Evolutionary conservation across 2,888 invertebrate species (phyloP).

Genomic region (Coenonympha arcania): DNA sequence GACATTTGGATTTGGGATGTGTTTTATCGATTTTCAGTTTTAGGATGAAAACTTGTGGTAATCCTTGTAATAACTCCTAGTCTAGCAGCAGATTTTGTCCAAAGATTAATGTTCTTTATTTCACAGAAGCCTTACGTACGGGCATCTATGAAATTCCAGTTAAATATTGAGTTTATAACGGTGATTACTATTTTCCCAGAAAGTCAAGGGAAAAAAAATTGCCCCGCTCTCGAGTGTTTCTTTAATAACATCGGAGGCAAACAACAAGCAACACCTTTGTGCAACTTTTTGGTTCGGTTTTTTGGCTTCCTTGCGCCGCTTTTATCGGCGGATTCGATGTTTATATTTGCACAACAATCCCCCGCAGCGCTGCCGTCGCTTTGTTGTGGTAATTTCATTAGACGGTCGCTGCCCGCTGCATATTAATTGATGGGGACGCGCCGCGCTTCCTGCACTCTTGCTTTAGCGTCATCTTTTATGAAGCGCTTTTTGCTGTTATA

Average conservation of each 20-base stretch:
- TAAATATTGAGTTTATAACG: no score
- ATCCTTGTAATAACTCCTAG: no score
- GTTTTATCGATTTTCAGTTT: no score
- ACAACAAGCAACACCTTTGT: constrained; percentile 22
- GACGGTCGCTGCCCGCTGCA: constrained; percentile 55
- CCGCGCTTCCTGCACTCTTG: constrained; percentile 41
- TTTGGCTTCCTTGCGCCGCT: constrained; percentile 31
- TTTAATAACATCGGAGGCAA: constrained; percentile 18
- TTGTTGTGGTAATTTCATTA: constrained; percentile 72
- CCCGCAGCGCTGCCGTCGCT: constrained; percentile 46
- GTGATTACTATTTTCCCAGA: neutral
- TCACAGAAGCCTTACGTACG: no score
- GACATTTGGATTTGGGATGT: no score
- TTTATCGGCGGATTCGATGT: constrained; percentile 61
- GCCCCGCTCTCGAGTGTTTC: constrained; percentile 5
- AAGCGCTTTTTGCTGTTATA: constrained; percentile 24
- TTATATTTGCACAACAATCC: constrained; percentile 66
- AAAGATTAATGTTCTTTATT: no score
- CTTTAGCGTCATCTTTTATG: constrained; percentile 25
- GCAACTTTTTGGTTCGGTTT: constrained; percentile 22
- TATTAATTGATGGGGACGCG: constrained; percentile 53
- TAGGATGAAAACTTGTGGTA: no score
- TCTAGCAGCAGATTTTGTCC: neutral
- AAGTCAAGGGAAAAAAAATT: neutral
- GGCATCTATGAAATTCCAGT: no score